phyloP scores from a whole-genome alignment of 2,797 vertebrate genomes.

The Oceanodroma leucorhoa region DNA sequence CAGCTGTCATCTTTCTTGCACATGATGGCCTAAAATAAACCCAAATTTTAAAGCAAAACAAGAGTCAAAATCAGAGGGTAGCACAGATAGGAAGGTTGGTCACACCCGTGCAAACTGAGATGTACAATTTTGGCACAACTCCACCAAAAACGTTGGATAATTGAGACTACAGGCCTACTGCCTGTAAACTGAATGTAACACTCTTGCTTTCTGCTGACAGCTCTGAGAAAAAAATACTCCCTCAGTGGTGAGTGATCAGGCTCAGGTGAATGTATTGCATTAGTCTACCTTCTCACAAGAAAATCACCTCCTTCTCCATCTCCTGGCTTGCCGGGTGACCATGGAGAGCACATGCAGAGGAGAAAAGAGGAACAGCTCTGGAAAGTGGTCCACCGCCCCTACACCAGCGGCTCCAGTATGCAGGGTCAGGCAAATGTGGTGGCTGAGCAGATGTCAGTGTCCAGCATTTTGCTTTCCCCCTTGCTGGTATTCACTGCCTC shows the following conservation, averaged over 20 bases:
- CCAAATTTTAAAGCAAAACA: neutral
- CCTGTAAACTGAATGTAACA: neutral
- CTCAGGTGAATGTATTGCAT: neutral
- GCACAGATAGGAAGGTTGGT: neutral
- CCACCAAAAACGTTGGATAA: neutral
- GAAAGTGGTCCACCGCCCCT: rapidly evolving
- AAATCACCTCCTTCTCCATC: neutral
- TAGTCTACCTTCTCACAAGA: neutral
- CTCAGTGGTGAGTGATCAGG: neutral
- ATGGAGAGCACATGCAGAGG: rapidly evolving
- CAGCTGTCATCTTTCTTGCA: neutral
- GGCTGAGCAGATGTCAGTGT: neutral
- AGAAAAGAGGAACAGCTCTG: neutral
- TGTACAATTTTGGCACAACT: neutral
- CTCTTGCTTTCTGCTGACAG: slow-evolving; percentile 4
- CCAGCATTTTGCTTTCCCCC: neutral
- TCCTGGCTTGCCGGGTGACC: neutral
- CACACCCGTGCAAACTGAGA: rapidly evolving
- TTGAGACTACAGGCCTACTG: neutral
- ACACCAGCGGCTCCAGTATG: rapidly evolving
- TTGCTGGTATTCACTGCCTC: neutral
- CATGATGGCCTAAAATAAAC: neutral
- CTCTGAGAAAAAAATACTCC: neutral
- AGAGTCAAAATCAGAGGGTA: neutral
- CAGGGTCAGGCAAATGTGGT: neutral